Evolutionary conservation across 2,113 vertebrate genomes (phyloP).

Genomic region (Aptenodytes forsteri): DNA sequence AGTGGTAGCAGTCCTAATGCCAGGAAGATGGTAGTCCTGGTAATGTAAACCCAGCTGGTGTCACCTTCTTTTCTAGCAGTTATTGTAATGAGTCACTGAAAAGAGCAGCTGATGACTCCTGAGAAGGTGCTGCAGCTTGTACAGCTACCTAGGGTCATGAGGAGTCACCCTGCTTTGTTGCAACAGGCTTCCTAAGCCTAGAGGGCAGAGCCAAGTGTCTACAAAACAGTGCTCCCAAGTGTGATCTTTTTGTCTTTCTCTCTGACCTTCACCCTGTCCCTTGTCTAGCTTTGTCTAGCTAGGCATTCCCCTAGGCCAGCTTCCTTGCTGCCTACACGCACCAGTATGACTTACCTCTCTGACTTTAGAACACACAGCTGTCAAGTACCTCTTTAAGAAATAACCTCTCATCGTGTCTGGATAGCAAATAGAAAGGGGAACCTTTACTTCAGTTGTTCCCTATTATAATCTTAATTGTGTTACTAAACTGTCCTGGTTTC

Average conservation of each 20-base stretch:
- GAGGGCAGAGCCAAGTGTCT: neutral
- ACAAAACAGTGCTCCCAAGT: neutral
- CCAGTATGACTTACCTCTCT: neutral
- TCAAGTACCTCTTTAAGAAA: neutral
- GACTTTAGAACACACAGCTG: neutral
- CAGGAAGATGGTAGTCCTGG: neutral
- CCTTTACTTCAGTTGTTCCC: neutral
- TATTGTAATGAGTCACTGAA: neutral
- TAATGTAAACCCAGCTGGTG: neutral
- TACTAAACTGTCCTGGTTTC: neutral
- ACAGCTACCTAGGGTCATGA: neutral
- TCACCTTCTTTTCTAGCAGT: neutral
- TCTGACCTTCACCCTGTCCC: neutral
- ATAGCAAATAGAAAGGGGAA: neutral
- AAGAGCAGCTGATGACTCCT: neutral
- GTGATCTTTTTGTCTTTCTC: neutral
- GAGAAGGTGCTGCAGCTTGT: neutral
- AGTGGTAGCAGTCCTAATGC: neutral
- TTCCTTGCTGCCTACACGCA: neutral
- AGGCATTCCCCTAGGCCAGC: neutral
- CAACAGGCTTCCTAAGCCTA: neutral
- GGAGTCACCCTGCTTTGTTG: neutral
- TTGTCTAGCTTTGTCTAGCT: neutral
- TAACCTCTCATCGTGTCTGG: neutral
- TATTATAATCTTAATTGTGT: neutral